These are phyloP conservation scores for Globia sparganii DNA, from an alignment of 2,888 invertebrate genomes.

Conservation along the genomic window DNA sequence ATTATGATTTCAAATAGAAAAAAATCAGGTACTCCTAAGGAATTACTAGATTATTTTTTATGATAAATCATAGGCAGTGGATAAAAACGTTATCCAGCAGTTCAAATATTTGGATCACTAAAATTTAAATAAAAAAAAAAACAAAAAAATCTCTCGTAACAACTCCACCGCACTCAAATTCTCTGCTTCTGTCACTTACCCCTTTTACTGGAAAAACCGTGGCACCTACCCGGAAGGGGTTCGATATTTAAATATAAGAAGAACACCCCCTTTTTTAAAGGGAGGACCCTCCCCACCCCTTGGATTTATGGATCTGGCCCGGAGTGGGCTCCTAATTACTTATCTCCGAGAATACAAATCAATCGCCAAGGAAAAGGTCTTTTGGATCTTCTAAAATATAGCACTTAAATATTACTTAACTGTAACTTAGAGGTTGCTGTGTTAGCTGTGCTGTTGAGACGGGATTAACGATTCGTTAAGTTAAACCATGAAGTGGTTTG, in stretches of 20 bases:
- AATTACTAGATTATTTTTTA: too few species aligned
- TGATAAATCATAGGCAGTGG: too few species aligned
- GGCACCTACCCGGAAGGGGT: constrained; percentile 91
- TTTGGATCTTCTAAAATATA: constrained; percentile 64
- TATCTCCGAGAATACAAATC: constrained; percentile 90
- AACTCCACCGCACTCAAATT: constrained; percentile 73
- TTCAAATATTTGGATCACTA: too few species aligned
- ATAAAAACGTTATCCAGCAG: too few species aligned
- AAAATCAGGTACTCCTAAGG: too few species aligned
- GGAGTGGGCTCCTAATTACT: constrained; percentile 88
- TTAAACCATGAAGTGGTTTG: constrained; percentile 43
- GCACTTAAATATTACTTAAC: constrained; percentile 61
- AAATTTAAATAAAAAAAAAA: too few species aligned
- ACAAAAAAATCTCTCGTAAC: background rate
- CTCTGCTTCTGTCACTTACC: constrained; percentile 90
- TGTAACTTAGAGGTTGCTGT: constrained; percentile 40
- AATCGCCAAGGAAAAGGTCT: constrained; percentile 81
- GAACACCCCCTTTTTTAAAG: constrained; percentile 89
- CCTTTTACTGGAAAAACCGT: constrained; percentile 91
- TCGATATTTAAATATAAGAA: constrained; percentile 91
- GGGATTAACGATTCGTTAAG: constrained; percentile 50
- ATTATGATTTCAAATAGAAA: too few species aligned
- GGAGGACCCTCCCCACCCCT: constrained; percentile 76
- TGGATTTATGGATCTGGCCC: constrained; percentile 90
- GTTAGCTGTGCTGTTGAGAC: constrained; percentile 55